These are phyloP conservation scores for Papilio machaon DNA, from an alignment of 1,140 invertebrate species.

Conservation along the genomic window DNA sequence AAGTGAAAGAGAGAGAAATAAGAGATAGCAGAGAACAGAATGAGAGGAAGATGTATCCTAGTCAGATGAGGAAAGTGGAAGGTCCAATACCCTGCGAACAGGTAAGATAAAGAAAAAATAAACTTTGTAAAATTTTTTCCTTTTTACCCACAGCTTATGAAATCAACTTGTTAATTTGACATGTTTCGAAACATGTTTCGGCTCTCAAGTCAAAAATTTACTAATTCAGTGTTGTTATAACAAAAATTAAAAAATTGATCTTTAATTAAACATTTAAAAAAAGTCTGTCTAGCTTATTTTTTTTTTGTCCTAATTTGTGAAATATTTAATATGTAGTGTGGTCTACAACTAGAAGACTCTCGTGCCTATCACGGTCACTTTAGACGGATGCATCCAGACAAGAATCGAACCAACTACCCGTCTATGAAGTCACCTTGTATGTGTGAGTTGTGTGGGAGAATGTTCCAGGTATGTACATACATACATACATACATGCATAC, in stretches of 20 bases:
- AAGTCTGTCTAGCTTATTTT: no score
- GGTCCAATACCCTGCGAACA: constrained; percentile 73
- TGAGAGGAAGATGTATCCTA: constrained; percentile 49
- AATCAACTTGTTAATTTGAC: no score
- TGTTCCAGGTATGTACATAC: constrained; percentile 66
- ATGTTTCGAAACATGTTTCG: no score
- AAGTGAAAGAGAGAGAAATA: constrained; percentile 44
- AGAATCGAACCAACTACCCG: constrained; percentile 76
- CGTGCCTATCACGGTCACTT: constrained; percentile 74
- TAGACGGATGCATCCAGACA: constrained; percentile 71
- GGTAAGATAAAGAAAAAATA: constrained; percentile 43
- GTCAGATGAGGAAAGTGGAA: constrained; percentile 59
- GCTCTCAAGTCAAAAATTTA: no score
- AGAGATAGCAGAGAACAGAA: constrained; percentile 34
- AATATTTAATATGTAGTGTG: constrained; percentile 59
- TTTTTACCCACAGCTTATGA: no score
- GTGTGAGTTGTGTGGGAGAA: constrained; percentile 71
- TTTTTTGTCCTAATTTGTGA: no score
- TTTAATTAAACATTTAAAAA: no score
- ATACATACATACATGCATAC: background rate
- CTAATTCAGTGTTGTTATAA: no score
- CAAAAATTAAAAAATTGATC: no score
- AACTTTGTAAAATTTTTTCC: no score
- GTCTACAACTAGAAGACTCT: constrained; percentile 64
- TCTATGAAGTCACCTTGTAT: constrained; percentile 73